Evolutionary conservation across 2,797 vertebrate species (phyloP), one percentile per base, ranked within the genome.

Genomic region (Synaphobranchus kaupii): DNA sequence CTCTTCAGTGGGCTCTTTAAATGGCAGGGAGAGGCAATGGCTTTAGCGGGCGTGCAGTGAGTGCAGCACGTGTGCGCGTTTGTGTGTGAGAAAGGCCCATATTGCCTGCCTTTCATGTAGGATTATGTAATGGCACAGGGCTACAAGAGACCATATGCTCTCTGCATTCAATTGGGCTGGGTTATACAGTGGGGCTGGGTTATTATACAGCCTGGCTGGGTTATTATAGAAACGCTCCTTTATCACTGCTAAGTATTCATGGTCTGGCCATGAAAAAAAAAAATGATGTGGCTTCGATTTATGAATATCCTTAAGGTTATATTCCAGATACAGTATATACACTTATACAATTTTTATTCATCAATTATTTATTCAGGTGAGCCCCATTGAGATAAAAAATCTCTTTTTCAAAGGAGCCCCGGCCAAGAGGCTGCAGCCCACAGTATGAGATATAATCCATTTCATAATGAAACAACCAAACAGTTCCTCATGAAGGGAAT

Each of bases 81-180:
- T 91, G 88, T 92, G 90, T 89, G 93, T 89, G 93, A 92, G 91
- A 94, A 94, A 95, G 92, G 91, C 90, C 90, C 94, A 95, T 91
- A 92, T 94, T 94, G 94, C 92, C 71, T 84, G 85, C 87, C 86
- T 90, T 88, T 92, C 93, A 90, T 93, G 47, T 88, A 92, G 92
- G 95, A 94, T 96, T 96, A 96, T 95, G 95, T 95, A 95, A 96
- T 91, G 91, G 93, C 92, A 89, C 90, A 94, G 93, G 93, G 92
- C 92, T 89, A 92, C 93, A 95, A 95, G 94, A 95, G 95, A 95
- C 96, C 96, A 96, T 96, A 96, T 96, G 96, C 94, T 95, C 92
- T 91, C 95, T 93, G 94, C 93, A 92, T 93, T 90, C 93, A 95
- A 94, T 92, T 88, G 94, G 92, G 91, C 91, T 94, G 92, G 93